A percentile compares a stretch with the other conserved stretches of the same genome.
Conservation (phyloP, 1,140 invertebrate genomes). For the Oryctes rhinoceros region DNA sequence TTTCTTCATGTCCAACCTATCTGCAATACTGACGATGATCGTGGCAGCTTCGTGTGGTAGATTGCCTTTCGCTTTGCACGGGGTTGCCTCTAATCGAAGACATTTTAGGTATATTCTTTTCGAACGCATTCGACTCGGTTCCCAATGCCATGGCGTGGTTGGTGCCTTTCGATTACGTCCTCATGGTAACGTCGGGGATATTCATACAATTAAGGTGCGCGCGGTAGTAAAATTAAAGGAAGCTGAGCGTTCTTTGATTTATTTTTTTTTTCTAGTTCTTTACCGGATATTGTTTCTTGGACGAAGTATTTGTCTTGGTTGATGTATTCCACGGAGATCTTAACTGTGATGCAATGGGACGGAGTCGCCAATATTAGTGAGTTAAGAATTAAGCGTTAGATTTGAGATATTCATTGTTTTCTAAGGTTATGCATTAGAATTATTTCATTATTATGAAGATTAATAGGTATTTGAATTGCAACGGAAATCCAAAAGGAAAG, state of each 20-base stretch:
- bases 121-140: conserved; percentile 81
- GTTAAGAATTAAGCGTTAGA: conserved; percentile 47
- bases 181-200: conserved; percentile 88
- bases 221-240: conserved; percentile 52
- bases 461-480: too few relatives aligned
- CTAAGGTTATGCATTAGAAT: too few relatives aligned
- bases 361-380: conserved; percentile 81
- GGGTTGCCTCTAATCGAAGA: not conserved
- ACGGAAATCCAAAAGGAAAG: too few relatives aligned
- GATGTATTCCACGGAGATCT: conserved; percentile 89
- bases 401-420: too few relatives aligned
- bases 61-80: conserved; percentile 49
- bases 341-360: conserved; percentile 83
- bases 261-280: conserved; percentile 66
- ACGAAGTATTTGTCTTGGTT: conserved; percentile 92
- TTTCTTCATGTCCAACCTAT: conserved; percentile 73
- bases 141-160: conserved; percentile 83
- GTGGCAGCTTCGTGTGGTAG: conserved; percentile 84
- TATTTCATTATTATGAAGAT: too few relatives aligned
- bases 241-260: not conserved
- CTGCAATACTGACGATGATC: conserved; percentile 79
- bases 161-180: conserved; percentile 85
- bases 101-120: conserved; percentile 81
- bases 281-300: conserved; percentile 84
- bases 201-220: conserved; percentile 82